Evolutionary conservation across 2,113 vertebrate genomes (phyloP).

Genomic region (Peucedramus taeniatus): DNA sequence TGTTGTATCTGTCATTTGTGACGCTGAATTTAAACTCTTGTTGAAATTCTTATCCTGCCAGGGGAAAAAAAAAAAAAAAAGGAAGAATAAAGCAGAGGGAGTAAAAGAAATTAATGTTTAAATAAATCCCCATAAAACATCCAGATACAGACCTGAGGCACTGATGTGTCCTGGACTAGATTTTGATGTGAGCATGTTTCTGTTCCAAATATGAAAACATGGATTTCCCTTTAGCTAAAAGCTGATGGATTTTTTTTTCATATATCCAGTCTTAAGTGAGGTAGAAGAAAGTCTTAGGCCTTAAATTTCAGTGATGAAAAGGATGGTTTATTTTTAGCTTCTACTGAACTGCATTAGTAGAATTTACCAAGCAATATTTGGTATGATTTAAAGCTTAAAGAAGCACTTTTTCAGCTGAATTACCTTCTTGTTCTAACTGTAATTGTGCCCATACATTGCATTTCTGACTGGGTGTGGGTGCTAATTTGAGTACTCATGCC

Average conservation of each 20-base stretch:
- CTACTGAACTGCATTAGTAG: not conserved
- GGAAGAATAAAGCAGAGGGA: not conserved
- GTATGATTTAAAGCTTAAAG: not conserved
- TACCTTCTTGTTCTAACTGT: not conserved
- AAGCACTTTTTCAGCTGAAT: not conserved
- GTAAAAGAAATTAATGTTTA: not conserved
- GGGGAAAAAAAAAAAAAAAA: too few relatives aligned
- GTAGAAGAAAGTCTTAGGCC: not conserved
- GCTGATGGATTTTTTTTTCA: not conserved
- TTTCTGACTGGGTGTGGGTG: not conserved
- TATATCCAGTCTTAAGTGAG: not conserved
- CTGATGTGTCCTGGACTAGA: not conserved
- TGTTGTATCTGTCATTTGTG: not conserved
- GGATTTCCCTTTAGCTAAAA: not conserved
- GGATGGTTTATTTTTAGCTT: not conserved
- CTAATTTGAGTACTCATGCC: not conserved
- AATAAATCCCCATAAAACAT: not conserved
- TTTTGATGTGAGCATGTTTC: not conserved
- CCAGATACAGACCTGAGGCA: not conserved
- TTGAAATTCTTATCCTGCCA: not conserved
- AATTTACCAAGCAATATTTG: not conserved
- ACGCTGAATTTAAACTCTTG: not conserved
- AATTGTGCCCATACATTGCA: not conserved
- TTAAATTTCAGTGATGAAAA: not conserved
- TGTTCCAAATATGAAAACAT: not conserved